A percentile compares a stretch with the other conserved stretches of the same genome.
These are phyloP conservation scores for Motacilla tschutschensis DNA, from an alignment of 2,113 vertebrate genomes.

Conservation along the genomic window DNA sequence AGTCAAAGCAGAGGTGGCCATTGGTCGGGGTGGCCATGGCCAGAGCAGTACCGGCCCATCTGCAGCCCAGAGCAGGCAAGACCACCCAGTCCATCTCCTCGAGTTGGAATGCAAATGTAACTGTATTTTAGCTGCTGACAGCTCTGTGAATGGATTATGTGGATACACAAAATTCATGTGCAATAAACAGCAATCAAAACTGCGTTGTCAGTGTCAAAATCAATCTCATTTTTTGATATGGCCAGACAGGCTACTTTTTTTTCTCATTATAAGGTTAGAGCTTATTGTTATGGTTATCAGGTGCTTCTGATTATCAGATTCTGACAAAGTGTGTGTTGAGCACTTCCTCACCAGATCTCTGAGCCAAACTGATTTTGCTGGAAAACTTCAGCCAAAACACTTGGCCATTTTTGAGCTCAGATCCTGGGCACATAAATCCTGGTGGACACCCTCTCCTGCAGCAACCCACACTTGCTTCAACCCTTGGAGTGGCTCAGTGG, in stretches of 20 bases:
- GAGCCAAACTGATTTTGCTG: neutral
- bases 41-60: neutral
- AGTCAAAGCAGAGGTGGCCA: neutral
- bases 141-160: neutral
- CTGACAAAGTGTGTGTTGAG: neutral
- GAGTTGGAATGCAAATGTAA: accelerated
- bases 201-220: neutral
- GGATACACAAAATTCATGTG: neutral
- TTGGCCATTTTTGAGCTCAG: neutral
- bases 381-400: neutral
- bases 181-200: neutral
- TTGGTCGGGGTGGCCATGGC: accelerated
- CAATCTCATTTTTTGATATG: neutral
- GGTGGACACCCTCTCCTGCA: no score
- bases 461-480: accelerated
- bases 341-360: neutral
- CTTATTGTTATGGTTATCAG: neutral
- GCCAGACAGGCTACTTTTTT: neutral
- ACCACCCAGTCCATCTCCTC: accelerated
- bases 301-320: neutral
- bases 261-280: neutral
- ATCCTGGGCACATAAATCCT: neutral
- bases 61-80: neutral
- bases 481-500: accelerated
- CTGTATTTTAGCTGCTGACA: neutral